phyloP scores from a whole-genome alignment of 2,113 vertebrate species.

The Nothoprocta perdicaria region DNA sequence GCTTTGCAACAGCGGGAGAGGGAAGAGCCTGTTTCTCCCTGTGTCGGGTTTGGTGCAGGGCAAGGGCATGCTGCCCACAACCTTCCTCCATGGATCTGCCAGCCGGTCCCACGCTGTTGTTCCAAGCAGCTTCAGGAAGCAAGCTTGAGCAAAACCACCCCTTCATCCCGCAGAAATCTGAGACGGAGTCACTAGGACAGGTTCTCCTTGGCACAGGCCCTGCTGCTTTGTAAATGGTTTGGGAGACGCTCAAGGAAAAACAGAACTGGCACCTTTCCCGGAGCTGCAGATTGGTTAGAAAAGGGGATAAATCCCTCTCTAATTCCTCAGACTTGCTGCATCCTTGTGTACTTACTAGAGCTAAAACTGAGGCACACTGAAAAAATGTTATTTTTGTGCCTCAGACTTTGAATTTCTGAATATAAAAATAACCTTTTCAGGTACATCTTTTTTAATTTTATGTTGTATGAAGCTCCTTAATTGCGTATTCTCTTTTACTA shows the following conservation, averaged over 20 bases:
- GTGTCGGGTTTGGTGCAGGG: not conserved
- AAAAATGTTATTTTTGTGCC: not conserved
- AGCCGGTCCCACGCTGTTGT: not conserved
- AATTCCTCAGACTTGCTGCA: not conserved
- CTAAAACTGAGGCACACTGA: not conserved
- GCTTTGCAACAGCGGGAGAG: not conserved
- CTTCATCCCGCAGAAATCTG: not conserved
- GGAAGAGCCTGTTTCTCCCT: not conserved
- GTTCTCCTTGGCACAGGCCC: not conserved
- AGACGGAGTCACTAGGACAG: not conserved
- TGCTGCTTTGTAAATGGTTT: not conserved
- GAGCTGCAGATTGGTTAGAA: not conserved
- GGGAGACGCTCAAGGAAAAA: not conserved
- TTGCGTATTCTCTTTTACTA: slow-evolving; percentile 62
- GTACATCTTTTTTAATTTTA: not conserved
- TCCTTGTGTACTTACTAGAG: not conserved
- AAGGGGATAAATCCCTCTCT: not conserved
- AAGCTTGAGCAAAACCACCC: not conserved
- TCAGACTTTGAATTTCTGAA: not conserved
- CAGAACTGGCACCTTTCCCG: not conserved
- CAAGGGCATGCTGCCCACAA: not conserved
- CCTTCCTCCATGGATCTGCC: not conserved
- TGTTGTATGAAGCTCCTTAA: not conserved
- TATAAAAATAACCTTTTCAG: not conserved
- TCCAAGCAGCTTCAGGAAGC: not conserved